A percentile compares a stretch with the other conserved stretches of the same genome.
phyloP scores from a whole-genome alignment of 2,113 vertebrate species.

The Cinclus mexicanus region DNA sequence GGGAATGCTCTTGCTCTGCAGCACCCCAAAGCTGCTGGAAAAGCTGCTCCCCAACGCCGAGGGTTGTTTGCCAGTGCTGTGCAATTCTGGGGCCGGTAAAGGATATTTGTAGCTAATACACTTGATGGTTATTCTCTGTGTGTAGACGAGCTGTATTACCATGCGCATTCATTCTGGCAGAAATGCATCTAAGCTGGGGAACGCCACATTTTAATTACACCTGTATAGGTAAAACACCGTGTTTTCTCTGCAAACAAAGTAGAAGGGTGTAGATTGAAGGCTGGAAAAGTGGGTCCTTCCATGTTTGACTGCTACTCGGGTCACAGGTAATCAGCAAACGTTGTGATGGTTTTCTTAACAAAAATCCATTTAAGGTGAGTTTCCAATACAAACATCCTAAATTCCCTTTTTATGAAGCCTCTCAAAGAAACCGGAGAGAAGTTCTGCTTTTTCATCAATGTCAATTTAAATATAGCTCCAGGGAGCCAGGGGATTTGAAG shows the following conservation, averaged over 20 bases:
- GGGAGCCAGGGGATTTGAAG: background rate
- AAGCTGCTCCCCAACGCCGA: accelerated
- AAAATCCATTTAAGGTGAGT: background rate
- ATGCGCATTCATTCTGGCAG: background rate
- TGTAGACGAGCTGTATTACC: background rate
- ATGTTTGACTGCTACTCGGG: background rate
- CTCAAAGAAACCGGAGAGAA: background rate
- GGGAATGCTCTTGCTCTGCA: background rate
- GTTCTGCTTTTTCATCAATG: background rate
- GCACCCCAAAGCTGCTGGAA: background rate
- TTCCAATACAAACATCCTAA: background rate
- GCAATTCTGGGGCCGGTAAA: background rate
- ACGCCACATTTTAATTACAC: background rate
- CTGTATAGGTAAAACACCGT: background rate
- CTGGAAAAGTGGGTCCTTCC: background rate
- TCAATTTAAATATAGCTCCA: background rate
- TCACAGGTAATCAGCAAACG: background rate
- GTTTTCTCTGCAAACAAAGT: background rate
- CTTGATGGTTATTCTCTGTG: background rate
- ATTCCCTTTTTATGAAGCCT: background rate
- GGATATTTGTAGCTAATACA: background rate
- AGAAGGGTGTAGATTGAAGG: background rate
- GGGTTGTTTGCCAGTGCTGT: background rate
- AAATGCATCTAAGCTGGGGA: background rate
- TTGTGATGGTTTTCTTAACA: background rate